phyloP scores from a whole-genome alignment of 2,888 invertebrate species.

The Iphiclides podalirius region DNA sequence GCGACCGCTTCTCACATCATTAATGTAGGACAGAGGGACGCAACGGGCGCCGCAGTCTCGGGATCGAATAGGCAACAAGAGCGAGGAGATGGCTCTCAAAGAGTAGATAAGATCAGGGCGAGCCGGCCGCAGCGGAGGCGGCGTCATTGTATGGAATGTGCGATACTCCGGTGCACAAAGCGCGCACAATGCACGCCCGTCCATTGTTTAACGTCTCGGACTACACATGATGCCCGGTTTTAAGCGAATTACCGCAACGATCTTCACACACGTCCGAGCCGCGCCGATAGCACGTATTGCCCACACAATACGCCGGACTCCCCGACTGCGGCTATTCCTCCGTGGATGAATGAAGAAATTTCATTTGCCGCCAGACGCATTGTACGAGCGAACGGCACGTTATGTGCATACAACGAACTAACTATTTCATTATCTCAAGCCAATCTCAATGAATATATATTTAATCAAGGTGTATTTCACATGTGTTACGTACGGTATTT shows the following conservation, averaged over 20 bases:
- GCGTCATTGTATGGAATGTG: conserved; percentile 47
- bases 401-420: no score
- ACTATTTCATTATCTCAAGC: no score
- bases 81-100: conserved; percentile 28
- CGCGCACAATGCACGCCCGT: conserved; percentile 58
- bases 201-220: conserved; percentile 65
- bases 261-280: conserved; percentile 35
- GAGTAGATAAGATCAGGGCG: conserved; percentile 34
- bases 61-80: conserved; percentile 19
- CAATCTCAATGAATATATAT: no score
- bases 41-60: conserved; percentile 1
- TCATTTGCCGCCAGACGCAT: neutral
- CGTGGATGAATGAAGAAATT: conserved; percentile 9
- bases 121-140: conserved; percentile 35
- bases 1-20: neutral
- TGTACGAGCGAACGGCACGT: no score
- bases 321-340: conserved; percentile 1
- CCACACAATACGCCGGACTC: conserved; percentile 14
- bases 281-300: conserved; percentile 26
- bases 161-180: conserved; percentile 63
- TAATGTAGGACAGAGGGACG: neutral
- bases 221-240: conserved; percentile 53
- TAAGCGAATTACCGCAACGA: conserved; percentile 52
- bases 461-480: no score
- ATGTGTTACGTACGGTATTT: no score